These are phyloP conservation scores for Oreamnos americanus DNA, from an alignment of 2,113 vertebrate genomes.

Conservation along the genomic window DNA sequence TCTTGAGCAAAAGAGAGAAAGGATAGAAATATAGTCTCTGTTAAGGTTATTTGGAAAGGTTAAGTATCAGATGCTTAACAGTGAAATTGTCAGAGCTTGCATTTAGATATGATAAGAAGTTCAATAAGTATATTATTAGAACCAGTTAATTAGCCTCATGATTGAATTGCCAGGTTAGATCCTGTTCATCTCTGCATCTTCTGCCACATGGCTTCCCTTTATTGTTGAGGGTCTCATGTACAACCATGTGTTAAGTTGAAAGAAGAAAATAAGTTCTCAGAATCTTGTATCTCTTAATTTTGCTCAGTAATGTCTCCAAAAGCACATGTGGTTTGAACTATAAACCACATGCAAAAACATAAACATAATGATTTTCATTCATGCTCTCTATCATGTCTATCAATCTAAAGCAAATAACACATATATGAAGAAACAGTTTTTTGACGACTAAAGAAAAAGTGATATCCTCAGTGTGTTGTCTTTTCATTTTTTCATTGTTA, in stretches of 20 bases:
- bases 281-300: conserved; percentile 7
- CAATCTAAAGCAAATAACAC: conserved; percentile 39
- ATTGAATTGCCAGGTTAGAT: not conserved
- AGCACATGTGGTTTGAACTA: not conserved
- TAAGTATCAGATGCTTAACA: not conserved
- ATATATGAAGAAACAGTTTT: conserved; percentile 44
- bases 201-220: fast-evolving
- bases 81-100: not conserved
- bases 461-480: not conserved
- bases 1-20: not conserved
- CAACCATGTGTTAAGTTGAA: not conserved
- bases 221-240: not conserved
- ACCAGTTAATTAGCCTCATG: not conserved
- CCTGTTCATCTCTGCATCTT: not conserved
- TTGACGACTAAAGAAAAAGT: conserved; percentile 38
- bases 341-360: conserved; percentile 50
- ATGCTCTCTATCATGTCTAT: conserved; percentile 6
- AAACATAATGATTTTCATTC: conserved; percentile 43
- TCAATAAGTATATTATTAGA: not conserved
- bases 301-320: conserved; percentile 38
- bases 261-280: not conserved
- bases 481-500: conserved; percentile 69
- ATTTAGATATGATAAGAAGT: not conserved
- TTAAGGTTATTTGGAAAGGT: not conserved
- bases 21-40: not conserved